Percentiles rank a stretch among this genome's conserved stretches.
phyloP scores from a whole-genome alignment of 30 jellyfish, hydroid and myxozoan genomes.

The Cassiopea andromeda region DNA sequence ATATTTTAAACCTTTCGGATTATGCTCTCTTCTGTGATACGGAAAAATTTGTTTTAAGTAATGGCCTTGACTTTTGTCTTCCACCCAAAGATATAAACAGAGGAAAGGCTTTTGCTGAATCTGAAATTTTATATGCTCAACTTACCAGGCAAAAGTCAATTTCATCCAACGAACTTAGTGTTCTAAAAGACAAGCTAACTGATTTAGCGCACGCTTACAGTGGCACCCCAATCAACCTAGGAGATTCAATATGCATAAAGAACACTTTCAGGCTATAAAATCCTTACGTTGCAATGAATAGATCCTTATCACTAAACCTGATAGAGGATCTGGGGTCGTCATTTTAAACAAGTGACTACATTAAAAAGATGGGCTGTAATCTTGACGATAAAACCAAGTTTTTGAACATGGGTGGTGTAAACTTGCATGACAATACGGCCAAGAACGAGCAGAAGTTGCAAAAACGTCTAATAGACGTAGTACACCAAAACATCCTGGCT shows the following conservation, averaged over 20 bases:
- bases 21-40: too few species aligned
- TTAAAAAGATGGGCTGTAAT: background rate
- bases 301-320: background rate
- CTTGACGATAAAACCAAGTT: background rate
- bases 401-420: too few species aligned
- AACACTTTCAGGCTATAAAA: background rate
- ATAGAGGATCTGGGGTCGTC: background rate
- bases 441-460: too few species aligned
- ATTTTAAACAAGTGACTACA: background rate
- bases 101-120: too few species aligned
- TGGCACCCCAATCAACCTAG: background rate
- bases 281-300: background rate
- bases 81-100: too few species aligned
- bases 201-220: background rate
- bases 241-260: background rate
- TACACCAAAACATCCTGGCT: too few species aligned
- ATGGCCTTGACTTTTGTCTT: too few species aligned
- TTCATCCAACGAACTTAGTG: background rate
- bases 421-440: too few species aligned
- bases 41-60: too few species aligned
- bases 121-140: too few species aligned
- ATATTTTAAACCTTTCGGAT: too few species aligned
- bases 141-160: background rate
- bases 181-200: background rate
- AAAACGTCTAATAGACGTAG: too few species aligned